Evolutionary conservation across 2,113 vertebrate species (phyloP), one percentile per base, ranked within the genome.

Genomic region (Psophia crepitans): DNA sequence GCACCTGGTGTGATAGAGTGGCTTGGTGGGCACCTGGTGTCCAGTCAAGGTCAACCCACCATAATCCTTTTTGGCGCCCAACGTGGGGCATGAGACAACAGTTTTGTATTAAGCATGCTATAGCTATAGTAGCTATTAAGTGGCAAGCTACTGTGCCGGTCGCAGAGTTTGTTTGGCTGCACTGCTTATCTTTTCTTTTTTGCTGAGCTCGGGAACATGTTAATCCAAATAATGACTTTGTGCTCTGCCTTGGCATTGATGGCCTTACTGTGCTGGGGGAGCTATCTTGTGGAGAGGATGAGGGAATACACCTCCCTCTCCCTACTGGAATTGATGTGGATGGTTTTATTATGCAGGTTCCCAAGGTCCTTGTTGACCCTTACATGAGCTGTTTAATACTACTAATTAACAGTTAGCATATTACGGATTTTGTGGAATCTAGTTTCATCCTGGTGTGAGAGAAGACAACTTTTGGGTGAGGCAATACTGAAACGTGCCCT

Each of bases 21-120:
- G 64, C 27, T n/a, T 43, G 12, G 23, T 57, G 57, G 26, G 51
- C 61, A 16, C 26, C 23, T 76, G 46, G 30, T 10, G 3, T 24
- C 30, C 51, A 32, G 66, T 23, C 30, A 66, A 30, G 41, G 49
- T 41, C 61, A 83, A 33, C 56, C 41, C 60, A 41, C 19, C 30
- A 39, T 18, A 16, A 12, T 37, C 22, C 63, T 30, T 30, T 51
- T 24, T 51, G 22, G 57, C 10, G 5, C 19, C 35, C 58, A 37
- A 18, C 0, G 0, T 28, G 28, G 51, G 44, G 28, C 28, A 20
- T 32, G 24, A 57, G 63, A 19, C 37, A 57, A n/a, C 37, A 73
- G 37, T 48, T 73, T 28, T 82, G 43, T 85, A 28, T 51, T 22
- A 51, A 51, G 11, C 3, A 0, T 41, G 30, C 28, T 76, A 3